These are phyloP conservation scores for Drosophila suboccidentalis DNA, from an alignment of 2,888 invertebrate species.

Conservation along the genomic window DNA sequence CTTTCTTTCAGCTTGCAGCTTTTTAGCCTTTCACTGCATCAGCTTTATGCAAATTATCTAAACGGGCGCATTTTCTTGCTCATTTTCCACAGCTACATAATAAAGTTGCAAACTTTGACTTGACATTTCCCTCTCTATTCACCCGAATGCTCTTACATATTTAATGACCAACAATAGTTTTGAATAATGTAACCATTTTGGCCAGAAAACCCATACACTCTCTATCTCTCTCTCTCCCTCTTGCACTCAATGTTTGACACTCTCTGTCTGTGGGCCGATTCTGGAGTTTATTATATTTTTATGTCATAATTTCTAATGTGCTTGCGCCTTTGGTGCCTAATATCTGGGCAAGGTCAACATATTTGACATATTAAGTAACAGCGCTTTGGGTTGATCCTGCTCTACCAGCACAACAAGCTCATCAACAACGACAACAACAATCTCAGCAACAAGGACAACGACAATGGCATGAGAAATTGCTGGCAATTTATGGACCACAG, in stretches of 20 bases:
- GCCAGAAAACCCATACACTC: conserved; percentile 20
- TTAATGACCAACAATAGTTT: conserved; percentile 70
- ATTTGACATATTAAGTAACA: conserved; percentile 61
- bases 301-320: conserved; percentile 74
- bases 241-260: conserved; percentile 63
- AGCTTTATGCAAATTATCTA: conserved; percentile 69
- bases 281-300: conserved; percentile 67
- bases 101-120: conserved; percentile 62
- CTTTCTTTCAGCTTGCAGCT: conserved; percentile 27
- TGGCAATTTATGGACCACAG: conserved; percentile 56
- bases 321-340: conserved; percentile 45
- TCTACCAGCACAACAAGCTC: conserved; percentile 21
- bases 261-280: conserved; percentile 29
- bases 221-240: conserved; percentile 1
- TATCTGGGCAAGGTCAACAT: conserved; percentile 55
- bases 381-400: conserved; percentile 25
- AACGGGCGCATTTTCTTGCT: conserved; percentile 73
- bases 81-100: conserved; percentile 61
- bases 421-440: conserved; percentile 26
- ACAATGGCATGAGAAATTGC: conserved; percentile 44
- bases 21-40: conserved; percentile 39
- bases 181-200: conserved; percentile 67
- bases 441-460: too few species aligned
- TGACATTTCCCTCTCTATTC: conserved; percentile 47
- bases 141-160: conserved; percentile 56